Evolutionary conservation across 2,113 vertebrate genomes (phyloP).

Genomic region (Corythornis vintsioides): DNA sequence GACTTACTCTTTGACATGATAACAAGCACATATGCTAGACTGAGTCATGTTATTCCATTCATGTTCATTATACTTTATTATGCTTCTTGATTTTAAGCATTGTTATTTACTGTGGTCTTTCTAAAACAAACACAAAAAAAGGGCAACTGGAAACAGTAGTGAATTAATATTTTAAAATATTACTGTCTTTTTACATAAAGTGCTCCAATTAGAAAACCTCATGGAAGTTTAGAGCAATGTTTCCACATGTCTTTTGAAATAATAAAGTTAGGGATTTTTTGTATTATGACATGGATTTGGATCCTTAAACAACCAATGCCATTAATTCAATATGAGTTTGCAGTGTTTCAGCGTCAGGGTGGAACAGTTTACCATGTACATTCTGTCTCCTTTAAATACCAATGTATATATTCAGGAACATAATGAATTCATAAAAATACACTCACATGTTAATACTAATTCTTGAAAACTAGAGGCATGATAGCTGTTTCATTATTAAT

Average conservation of each 20-base stretch:
- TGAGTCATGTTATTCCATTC: not conserved
- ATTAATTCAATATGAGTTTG: not conserved
- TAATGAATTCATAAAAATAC: not conserved
- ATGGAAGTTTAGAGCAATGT: rapidly evolving
- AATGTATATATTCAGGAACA: not conserved
- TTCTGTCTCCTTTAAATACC: not conserved
- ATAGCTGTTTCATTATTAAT: not conserved
- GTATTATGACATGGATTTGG: not conserved
- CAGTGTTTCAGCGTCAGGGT: not conserved
- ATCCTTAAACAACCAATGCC: not conserved
- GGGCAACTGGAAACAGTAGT: not conserved
- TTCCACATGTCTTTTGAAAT: rapidly evolving
- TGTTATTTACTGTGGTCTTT: not conserved
- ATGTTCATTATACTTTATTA: not conserved
- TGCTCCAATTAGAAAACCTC: not conserved
- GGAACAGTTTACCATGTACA: rapidly evolving
- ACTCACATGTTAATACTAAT: not conserved
- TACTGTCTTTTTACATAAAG: not conserved
- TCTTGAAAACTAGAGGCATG: not conserved
- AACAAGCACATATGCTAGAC: not conserved
- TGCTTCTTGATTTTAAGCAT: not conserved
- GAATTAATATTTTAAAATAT: not conserved
- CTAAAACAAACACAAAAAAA: not conserved
- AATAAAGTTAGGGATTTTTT: not conserved
- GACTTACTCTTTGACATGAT: not conserved